Evolutionary conservation across 64 coral and sea anemone species (phyloP).

Genomic region (Catalaphyllia jardinei): DNA sequence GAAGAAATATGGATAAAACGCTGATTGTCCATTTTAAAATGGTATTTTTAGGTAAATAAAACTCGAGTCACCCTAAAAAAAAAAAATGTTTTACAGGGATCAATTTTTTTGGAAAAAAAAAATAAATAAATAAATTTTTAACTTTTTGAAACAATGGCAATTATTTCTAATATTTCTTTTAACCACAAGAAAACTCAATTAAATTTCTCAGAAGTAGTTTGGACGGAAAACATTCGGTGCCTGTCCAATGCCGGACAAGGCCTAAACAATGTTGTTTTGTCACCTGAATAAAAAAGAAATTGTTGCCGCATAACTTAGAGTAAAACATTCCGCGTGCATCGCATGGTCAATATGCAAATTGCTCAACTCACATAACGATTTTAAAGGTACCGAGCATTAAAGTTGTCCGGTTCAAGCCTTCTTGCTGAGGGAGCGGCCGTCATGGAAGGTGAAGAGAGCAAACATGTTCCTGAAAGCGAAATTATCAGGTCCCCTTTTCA

Average conservation of each 20-base stretch:
- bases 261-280: not conserved
- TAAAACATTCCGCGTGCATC: slow-evolving; percentile 16
- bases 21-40: no score
- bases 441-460: not conserved
- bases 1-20: no score
- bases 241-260: not conserved
- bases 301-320: not conserved
- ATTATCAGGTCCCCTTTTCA: not conserved
- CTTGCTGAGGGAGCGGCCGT: not conserved
- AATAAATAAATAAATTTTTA: no score
- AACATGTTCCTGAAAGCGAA: not conserved
- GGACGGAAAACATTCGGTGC: no score
- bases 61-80: no score
- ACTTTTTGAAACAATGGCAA: no score
- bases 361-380: not conserved
- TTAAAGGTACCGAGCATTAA: not conserved
- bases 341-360: not conserved
- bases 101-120: no score
- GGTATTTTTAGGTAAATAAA: no score
- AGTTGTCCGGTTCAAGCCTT: not conserved
- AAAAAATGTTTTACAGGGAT: no score
- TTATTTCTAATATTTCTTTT: no score
- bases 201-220: no score
- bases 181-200: no score
- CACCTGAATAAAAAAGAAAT: not conserved